Conservation (phyloP, 2,113 vertebrate species). For the Thamnophis sirtalis region DNA sequence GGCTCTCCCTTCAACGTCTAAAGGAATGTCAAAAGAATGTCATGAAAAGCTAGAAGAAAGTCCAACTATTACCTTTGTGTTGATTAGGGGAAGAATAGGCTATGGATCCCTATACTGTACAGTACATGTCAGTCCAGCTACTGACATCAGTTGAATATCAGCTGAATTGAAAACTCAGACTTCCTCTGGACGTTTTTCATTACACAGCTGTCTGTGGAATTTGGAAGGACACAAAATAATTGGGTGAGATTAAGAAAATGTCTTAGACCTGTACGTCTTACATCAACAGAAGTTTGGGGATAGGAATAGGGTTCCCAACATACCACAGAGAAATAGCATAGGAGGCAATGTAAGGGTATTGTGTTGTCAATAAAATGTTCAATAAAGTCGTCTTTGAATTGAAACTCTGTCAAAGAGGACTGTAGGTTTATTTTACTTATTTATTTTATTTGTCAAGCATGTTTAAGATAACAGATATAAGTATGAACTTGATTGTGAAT, state of each 20-base stretch:
- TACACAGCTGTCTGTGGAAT: neutral
- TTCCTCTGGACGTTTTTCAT: neutral
- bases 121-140: too few relatives aligned
- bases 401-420: neutral
- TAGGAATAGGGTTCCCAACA: neutral
- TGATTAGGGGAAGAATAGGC: neutral
- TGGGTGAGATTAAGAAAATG: neutral
- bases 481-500: too few relatives aligned
- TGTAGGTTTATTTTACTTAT: neutral
- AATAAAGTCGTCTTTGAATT: neutral
- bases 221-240: neutral
- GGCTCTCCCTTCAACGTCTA: neutral
- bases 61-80: too few relatives aligned
- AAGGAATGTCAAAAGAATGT: neutral
- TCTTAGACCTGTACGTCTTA: neutral
- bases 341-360: neutral
- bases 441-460: too few relatives aligned
- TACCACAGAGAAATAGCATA: neutral
- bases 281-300: neutral
- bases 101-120: neutral
- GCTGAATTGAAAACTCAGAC: neutral
- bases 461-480: too few relatives aligned
- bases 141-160: neutral
- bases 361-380: neutral
- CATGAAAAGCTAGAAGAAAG: neutral